phyloP scores from a whole-genome alignment of 2,113 vertebrate species.

The Serranochromis macrocephalus region DNA sequence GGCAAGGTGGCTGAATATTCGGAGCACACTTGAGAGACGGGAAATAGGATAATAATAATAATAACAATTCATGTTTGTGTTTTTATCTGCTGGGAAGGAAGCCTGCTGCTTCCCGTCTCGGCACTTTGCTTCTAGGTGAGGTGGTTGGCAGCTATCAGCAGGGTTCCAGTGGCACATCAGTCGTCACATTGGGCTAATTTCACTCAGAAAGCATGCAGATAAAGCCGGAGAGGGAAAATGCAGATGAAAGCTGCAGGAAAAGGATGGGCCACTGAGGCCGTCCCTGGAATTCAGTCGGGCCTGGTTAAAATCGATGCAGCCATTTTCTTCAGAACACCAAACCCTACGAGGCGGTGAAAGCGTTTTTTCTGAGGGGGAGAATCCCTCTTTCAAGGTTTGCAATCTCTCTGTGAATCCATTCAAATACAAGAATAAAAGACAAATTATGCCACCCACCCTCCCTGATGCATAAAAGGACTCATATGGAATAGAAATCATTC shows the following conservation, averaged over 20 bases:
- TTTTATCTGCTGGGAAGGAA: slow-evolving; percentile 41
- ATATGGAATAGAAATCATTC: neutral
- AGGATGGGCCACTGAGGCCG: slow-evolving; percentile 14
- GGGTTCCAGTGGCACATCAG: slow-evolving; percentile 32
- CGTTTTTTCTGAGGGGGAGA: slow-evolving; percentile 23
- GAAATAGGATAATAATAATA: slow-evolving; percentile 52
- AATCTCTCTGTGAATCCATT: slow-evolving; percentile 47
- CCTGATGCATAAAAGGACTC: slow-evolving; percentile 20
- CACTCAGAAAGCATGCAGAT: slow-evolving; percentile 34
- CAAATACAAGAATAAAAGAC: slow-evolving; percentile 48
- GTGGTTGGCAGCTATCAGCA: slow-evolving; percentile 35
- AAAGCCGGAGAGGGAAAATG: slow-evolving; percentile 19
- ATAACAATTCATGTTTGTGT: slow-evolving; percentile 54
- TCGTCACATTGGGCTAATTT: slow-evolving; percentile 44
- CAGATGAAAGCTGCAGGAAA: slow-evolving; percentile 31
- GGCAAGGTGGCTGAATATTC: slow-evolving; percentile 14
- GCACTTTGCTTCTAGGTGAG: slow-evolving; percentile 24
- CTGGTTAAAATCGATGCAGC: slow-evolving; percentile 33
- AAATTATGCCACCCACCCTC: slow-evolving; percentile 19
- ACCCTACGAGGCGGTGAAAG: slow-evolving; percentile 33
- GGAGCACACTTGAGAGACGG: slow-evolving; percentile 17
- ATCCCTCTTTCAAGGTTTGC: slow-evolving; percentile 33
- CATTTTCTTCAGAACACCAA: slow-evolving; percentile 37
- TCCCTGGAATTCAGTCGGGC: neutral
- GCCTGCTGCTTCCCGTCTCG: slow-evolving; percentile 38